Conservation (phyloP, 2,113 vertebrate species). For the Hemichromis elongatus region DNA sequence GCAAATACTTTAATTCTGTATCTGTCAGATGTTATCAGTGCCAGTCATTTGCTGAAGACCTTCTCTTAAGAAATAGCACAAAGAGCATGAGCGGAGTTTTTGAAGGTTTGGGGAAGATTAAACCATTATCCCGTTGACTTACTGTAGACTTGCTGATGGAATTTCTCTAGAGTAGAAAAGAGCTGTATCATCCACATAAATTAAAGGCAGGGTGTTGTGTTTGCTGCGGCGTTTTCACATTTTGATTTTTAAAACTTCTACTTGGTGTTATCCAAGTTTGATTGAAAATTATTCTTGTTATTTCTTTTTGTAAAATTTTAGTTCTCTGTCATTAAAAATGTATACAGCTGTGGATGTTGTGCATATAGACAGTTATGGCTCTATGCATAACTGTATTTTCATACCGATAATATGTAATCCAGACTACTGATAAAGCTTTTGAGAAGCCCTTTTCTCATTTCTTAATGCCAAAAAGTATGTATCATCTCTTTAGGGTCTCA, state of each 20-base stretch:
- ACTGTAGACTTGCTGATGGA: neutral
- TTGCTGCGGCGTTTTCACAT: neutral
- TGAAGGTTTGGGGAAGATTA: neutral
- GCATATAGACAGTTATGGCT: too few relatives aligned
- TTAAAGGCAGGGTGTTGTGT: neutral
- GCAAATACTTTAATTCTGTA: neutral
- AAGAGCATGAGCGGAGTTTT: neutral
- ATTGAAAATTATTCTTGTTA: neutral
- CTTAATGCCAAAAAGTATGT: too few relatives aligned
- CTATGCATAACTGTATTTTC: too few relatives aligned
- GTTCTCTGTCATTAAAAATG: too few relatives aligned
- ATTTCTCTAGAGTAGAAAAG: neutral
- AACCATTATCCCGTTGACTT: neutral
- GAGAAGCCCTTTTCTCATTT: too few relatives aligned
- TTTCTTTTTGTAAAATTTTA: neutral
- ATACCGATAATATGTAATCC: too few relatives aligned
- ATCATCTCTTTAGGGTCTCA: too few relatives aligned
- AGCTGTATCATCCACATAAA: neutral
- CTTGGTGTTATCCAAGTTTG: rapidly evolving
- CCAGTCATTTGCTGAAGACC: neutral
- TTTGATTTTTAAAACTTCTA: neutral
- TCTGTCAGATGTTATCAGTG: neutral
- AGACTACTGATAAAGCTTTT: too few relatives aligned
- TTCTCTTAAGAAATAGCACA: neutral
- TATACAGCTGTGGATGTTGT: too few relatives aligned